These are phyloP conservation scores for Macrophya annulata DNA, from an alignment of 2,888 invertebrate genomes.

Conservation along the genomic window DNA sequence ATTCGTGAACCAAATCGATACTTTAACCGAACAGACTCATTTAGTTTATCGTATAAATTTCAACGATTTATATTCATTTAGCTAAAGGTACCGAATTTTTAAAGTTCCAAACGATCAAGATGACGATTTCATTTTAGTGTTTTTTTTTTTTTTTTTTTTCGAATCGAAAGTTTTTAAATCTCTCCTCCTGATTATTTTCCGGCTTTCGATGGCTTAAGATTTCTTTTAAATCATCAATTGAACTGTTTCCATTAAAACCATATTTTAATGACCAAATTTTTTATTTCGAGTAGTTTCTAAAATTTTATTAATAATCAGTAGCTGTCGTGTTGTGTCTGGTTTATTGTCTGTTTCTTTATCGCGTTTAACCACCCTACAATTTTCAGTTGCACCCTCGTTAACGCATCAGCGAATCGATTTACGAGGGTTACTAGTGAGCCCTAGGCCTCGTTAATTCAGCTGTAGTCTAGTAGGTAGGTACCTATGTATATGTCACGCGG, in stretches of 20 bases:
- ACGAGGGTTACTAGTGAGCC: not conserved
- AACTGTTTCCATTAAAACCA: not conserved
- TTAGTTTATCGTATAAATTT: not conserved
- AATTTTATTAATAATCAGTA: not conserved
- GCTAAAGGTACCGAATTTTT: no score
- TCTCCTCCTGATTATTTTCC: no score
- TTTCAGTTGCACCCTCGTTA: constrained; percentile 48
- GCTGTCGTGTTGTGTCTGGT: constrained; percentile 1
- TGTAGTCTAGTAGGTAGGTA: constrained; percentile 5
- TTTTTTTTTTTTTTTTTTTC: not conserved
- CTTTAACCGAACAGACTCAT: not conserved
- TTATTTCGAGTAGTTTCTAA: not conserved
- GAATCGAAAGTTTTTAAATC: no score
- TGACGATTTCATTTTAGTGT: not conserved
- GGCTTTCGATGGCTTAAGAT: not conserved
- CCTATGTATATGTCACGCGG: not conserved
- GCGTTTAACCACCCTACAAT: constrained; percentile 43
- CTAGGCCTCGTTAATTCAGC: constrained; percentile 43
- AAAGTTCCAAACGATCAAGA: no score
- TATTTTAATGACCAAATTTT: not conserved
- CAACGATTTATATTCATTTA: not conserved
- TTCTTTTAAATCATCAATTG: not conserved
- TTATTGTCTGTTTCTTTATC: constrained; percentile 47
- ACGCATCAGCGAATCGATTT: constrained; percentile 51
- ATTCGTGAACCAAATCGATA: not conserved